phyloP scores from a whole-genome alignment of 2,797 vertebrate species.

The Myiotriccus ornatus region DNA sequence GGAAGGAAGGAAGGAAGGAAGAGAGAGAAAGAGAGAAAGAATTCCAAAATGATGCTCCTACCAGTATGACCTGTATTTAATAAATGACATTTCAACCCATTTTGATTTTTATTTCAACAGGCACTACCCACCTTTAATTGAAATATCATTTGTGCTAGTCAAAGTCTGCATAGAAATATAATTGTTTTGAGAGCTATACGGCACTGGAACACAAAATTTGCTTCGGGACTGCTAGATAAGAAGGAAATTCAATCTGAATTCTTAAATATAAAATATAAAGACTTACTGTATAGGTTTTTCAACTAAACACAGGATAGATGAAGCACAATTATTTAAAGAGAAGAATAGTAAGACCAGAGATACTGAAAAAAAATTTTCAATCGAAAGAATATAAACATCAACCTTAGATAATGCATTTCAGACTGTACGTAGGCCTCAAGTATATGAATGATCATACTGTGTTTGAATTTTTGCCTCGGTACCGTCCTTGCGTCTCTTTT shows the following conservation, averaged over 20 bases:
- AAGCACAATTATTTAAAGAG: background rate
- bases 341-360: background rate
- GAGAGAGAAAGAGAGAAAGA: background rate
- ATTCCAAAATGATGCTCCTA: background rate
- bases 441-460: background rate
- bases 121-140: background rate
- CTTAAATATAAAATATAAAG: background rate
- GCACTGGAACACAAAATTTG: background rate
- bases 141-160: slow-evolving; percentile 20
- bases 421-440: background rate
- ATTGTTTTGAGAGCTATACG: background rate
- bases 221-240: background rate
- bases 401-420: background rate
- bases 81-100: slow-evolving; percentile 7
- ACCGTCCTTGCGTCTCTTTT: background rate
- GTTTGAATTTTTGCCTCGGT: background rate
- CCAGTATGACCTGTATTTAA: background rate
- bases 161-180: background rate
- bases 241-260: background rate
- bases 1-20: background rate
- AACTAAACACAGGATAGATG: background rate
- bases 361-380: background rate
- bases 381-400: background rate
- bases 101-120: slow-evolving; percentile 3
- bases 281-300: background rate